phyloP scores from a whole-genome alignment of 2,888 invertebrate genomes.

The Pharmacophagus antenor region DNA sequence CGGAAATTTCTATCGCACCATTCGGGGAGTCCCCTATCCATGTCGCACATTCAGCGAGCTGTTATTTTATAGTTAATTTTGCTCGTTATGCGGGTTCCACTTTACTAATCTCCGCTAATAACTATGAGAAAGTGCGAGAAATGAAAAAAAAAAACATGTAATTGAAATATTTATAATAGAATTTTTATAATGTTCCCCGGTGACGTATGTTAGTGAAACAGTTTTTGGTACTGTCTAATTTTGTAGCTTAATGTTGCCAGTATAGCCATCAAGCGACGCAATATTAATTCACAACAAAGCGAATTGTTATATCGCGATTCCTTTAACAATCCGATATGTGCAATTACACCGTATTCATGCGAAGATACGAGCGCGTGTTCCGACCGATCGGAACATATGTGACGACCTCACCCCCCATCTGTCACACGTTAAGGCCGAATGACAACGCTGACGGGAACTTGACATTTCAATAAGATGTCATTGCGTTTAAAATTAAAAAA shows the following conservation, averaged over 20 bases:
- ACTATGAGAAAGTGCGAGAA: no score
- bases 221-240: background rate
- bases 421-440: background rate
- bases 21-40: no score
- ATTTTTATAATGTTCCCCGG: background rate
- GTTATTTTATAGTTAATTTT: no score
- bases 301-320: background rate
- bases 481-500: constrained; percentile 5
- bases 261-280: no score
- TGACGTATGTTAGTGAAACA: background rate
- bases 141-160: no score
- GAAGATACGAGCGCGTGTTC: background rate
- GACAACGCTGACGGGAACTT: constrained; percentile 12
- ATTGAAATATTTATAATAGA: background rate
- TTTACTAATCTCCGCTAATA: no score
- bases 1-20: no score
- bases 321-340: background rate
- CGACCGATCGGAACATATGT: no score
- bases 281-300: no score
- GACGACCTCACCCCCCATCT: no score
- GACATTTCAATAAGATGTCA: constrained; percentile 10
- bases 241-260: background rate
- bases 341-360: background rate
- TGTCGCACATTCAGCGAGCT: no score
- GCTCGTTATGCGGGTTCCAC: no score